Evolutionary conservation across 1,140 invertebrate species (phyloP).

Genomic region (Trinorchestia longiramus): DNA sequence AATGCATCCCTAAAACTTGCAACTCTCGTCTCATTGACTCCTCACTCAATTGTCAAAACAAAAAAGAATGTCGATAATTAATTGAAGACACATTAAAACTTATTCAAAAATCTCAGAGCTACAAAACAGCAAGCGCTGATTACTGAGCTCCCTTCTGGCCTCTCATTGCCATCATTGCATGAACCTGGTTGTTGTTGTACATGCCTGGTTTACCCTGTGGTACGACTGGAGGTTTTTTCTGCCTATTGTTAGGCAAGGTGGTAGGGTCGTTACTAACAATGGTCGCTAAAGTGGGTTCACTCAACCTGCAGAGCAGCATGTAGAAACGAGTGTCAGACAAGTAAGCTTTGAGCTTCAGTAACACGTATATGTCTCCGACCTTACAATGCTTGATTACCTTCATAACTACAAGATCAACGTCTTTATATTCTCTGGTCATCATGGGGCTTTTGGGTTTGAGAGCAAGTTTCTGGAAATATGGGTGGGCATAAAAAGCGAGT

Average conservation of each 20-base stretch:
- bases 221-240: not conserved
- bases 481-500: not conserved
- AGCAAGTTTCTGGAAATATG: not conserved
- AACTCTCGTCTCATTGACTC: not conserved
- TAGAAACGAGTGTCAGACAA: not conserved
- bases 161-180: not conserved
- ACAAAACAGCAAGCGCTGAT: not conserved
- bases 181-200: not conserved
- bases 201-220: not conserved
- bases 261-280: not conserved
- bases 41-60: not conserved
- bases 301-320: not conserved
- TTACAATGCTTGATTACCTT: not conserved
- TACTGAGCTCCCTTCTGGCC: slow-evolving; percentile 8
- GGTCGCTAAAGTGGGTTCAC: not conserved
- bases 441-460: not conserved
- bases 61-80: not conserved
- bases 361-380: slow-evolving; percentile 56
- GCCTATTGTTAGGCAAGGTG: not conserved
- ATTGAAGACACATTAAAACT: not conserved
- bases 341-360: slow-evolving; percentile 40
- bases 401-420: not conserved
- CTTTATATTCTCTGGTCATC: not conserved
- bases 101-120: not conserved
- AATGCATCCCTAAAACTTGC: not conserved